Evolutionary conservation across 1,140 invertebrate species (phyloP).

Genomic region (Stegodyphus mimosarum): DNA sequence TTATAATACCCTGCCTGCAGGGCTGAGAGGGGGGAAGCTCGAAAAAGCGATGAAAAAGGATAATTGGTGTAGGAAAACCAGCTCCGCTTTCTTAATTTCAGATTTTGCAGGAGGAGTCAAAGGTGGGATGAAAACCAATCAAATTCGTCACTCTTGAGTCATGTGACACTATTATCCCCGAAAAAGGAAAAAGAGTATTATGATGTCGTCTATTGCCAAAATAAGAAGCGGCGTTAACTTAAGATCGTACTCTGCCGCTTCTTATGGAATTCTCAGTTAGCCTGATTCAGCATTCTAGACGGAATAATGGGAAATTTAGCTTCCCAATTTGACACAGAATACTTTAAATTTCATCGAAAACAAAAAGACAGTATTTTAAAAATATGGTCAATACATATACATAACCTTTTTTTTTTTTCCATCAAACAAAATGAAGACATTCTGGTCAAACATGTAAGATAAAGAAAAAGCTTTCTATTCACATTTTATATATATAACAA

Average conservation of each 20-base stretch:
- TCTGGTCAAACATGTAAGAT: too few species aligned
- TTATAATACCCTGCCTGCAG: slow-evolving; percentile 28
- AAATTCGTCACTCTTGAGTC: slow-evolving; percentile 31
- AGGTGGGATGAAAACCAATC: slow-evolving; percentile 4
- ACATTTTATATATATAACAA: too few species aligned
- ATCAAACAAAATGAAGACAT: neutral
- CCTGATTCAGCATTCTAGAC: neutral
- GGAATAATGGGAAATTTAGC: neutral
- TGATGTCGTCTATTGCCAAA: slow-evolving; percentile 27
- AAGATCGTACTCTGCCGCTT: slow-evolving; percentile 7
- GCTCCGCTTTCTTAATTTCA: slow-evolving; percentile 45
- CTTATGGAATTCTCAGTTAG: slow-evolving; percentile 11
- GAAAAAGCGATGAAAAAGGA: slow-evolving; percentile 19
- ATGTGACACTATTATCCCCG: slow-evolving; percentile 24
- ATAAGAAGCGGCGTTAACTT: slow-evolving; percentile 27
- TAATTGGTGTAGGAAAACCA: slow-evolving; percentile 51
- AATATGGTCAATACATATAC: neutral
- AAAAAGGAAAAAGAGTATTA: slow-evolving; percentile 22
- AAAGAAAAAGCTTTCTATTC: too few species aligned
- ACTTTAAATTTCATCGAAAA: neutral
- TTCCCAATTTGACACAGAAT: neutral
- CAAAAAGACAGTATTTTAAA: neutral
- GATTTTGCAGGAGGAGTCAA: slow-evolving; percentile 45
- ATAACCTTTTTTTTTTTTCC: neutral
- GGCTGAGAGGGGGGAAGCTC: neutral